Conservation (phyloP, 2,797 vertebrate species). For the Pterois miles region DNA sequence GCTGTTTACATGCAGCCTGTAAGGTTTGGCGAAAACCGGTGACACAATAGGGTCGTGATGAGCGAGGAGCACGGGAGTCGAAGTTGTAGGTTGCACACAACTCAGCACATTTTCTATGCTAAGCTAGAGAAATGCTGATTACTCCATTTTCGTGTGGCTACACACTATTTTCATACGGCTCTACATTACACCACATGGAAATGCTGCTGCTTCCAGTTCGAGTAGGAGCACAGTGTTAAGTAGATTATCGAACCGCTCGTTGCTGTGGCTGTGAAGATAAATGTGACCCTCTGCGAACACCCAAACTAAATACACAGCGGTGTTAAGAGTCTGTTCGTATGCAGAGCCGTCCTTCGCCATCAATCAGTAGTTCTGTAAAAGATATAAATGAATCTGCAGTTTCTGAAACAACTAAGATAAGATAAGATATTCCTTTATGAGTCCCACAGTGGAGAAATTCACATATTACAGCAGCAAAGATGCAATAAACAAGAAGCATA, state of each 20-base stretch:
- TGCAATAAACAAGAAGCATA: too few species aligned
- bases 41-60: conserved; percentile 61
- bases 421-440: too few species aligned
- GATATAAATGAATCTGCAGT: background rate
- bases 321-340: background rate
- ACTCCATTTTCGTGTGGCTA: background rate
- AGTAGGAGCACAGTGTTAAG: background rate
- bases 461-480: too few species aligned
- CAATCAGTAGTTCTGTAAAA: too few species aligned
- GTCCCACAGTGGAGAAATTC: too few species aligned
- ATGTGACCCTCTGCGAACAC: background rate
- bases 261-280: too few species aligned
- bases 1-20: conserved; percentile 34
- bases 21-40: background rate
- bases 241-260: too few species aligned
- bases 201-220: background rate
- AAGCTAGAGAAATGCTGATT: conserved; percentile 24
- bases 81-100: conserved; percentile 8
- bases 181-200: background rate
- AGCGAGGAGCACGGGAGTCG: background rate
- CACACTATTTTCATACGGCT: background rate
- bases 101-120: conserved; percentile 29
- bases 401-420: background rate
- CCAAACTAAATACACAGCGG: background rate
- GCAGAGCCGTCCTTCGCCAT: background rate